Conservation (phyloP, 92 coral and sea anemone genomes). For the Chrysogorgia sp. region DNA sequence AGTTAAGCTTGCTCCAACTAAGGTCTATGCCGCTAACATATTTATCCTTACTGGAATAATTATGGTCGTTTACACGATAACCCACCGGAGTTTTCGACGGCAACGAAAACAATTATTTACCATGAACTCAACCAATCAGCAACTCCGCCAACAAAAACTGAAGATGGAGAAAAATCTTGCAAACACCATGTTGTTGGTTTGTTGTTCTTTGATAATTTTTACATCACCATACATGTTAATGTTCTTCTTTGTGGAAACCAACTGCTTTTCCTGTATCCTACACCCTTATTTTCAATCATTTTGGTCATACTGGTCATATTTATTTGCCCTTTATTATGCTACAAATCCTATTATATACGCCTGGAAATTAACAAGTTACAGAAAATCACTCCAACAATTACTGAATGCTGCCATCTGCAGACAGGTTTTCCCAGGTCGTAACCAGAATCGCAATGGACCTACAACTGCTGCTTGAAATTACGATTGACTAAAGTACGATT, state of each 20-base stretch:
- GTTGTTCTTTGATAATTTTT: slow-evolving; percentile 16
- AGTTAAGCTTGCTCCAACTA: neutral
- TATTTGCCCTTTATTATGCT: slow-evolving; percentile 5
- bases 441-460: neutral
- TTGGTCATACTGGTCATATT: slow-evolving; percentile 17
- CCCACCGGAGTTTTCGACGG: slow-evolving; percentile 29
- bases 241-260: slow-evolving; percentile 9
- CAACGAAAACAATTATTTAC: slow-evolving; percentile 27
- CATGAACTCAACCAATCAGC: slow-evolving; percentile 25
- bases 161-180: slow-evolving; percentile 33
- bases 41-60: slow-evolving; percentile 11
- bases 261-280: slow-evolving; percentile 22
- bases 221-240: slow-evolving; percentile 25
- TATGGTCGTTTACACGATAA: slow-evolving; percentile 15
- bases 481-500: too few relatives aligned
- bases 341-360: slow-evolving; percentile 30
- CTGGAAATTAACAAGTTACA: slow-evolving; percentile 30
- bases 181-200: slow-evolving; percentile 2
- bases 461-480: neutral
- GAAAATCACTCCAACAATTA: neutral
- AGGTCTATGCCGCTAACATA: neutral
- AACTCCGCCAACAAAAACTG: slow-evolving; percentile 15
- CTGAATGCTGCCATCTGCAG: neutral
- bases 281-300: neutral
- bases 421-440: too few relatives aligned